Conservation (phyloP, 2,888 invertebrate genomes). For the Leptinotarsa tumamoca region DNA sequence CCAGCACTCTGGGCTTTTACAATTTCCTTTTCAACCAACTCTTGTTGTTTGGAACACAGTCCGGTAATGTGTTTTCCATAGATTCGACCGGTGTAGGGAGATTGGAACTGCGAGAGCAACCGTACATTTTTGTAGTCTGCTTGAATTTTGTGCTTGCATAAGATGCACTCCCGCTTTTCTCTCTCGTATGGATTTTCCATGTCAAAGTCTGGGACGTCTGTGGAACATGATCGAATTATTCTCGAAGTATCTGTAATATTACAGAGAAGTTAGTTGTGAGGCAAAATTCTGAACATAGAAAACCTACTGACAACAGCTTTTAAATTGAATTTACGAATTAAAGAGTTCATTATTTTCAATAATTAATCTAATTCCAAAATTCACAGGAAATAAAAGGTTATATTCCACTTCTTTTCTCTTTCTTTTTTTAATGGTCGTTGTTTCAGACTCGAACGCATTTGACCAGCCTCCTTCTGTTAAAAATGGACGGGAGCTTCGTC, state of each 20-base stretch:
- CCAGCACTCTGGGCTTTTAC: conserved; percentile 81
- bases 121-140: conserved; percentile 93
- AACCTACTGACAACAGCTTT: background rate
- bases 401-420: background rate
- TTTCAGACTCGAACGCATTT: too few relatives aligned
- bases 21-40: conserved; percentile 79
- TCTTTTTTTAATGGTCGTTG: too few relatives aligned
- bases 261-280: background rate
- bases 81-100: conserved; percentile 91
- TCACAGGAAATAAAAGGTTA: background rate
- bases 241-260: conserved; percentile 16
- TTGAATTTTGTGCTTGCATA: conserved; percentile 85
- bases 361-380: background rate
- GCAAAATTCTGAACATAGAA: background rate
- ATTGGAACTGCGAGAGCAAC: conserved; percentile 94
- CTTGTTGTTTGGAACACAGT: conserved; percentile 86
- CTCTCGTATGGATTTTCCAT: conserved; percentile 86
- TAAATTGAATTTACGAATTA: conserved; percentile 19
- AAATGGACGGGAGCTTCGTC: too few relatives aligned
- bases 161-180: conserved; percentile 79
- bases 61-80: conserved; percentile 96
- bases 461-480: too few relatives aligned
- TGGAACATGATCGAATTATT: conserved; percentile 8
- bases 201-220: conserved; percentile 69
- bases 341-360: conserved; percentile 4